Base-by-base conservation (phyloP, 2,113 vertebrate species). In the Heterochromis multidens region DNA sequence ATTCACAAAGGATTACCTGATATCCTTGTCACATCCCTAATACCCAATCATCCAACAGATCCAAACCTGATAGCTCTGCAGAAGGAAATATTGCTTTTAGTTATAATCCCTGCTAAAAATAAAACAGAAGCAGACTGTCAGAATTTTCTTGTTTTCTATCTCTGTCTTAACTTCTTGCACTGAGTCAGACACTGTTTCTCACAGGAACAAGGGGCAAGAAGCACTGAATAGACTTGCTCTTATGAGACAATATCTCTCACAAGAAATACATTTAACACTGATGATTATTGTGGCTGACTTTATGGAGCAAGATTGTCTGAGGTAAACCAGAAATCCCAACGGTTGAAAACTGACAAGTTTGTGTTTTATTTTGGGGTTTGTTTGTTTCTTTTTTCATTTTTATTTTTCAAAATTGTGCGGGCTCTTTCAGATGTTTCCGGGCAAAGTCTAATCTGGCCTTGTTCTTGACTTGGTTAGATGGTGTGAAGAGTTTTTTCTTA, bases 1-100 rank as follows among this genome's bases (percentile, higher is more conserved):
- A 90, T 91, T 88, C 84, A 87, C 62, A 61, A 83, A 85, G 88
- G 88, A 93, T 91, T 93, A 91, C 67, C 81, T 83, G 60, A 57
- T 79, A 83, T 83, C 74, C 65, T 35, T 82, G 80, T 81, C 78
- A 35, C 76, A 86, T 86, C 79, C 77, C 21, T 31, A 25, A 33
- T 5, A 56, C 72, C 80, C 86, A 87, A 77, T 65, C 78, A 78
- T 67, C 72, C 79, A 81, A 88, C 54, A 63, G 67, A 86, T 87
- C 59, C 86, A 79, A 79, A 86, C 61, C 79, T 83, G 83, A 81
- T 83, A 86, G 80, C 74, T 72, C 70, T 25, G 46, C 49, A 77
- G 59, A 77, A 23, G 37, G 79, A 90, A 72, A 74, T 82, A 79
- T 77, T 74, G 72, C 57, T 27, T 82, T 82, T 80, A 61, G 40